A percentile compares a stretch with the other conserved stretches of the same genome.
phyloP scores from a whole-genome alignment of 2,888 invertebrate species.

The Drosophila basisetae region DNA sequence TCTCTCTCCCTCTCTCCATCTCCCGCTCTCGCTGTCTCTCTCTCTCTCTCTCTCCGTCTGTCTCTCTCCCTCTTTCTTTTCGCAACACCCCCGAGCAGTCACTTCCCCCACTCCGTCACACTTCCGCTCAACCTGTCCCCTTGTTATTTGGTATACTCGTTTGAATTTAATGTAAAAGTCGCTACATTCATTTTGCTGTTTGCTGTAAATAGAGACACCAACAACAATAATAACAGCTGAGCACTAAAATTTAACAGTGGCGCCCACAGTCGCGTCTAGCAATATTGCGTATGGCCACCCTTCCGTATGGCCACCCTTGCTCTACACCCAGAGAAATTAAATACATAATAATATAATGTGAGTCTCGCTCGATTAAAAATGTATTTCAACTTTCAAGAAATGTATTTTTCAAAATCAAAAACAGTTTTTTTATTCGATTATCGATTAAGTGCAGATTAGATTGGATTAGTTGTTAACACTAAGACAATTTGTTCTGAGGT shows the following conservation, averaged over 20 bases:
- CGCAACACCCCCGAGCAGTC: background rate
- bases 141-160: slow-evolving; percentile 32
- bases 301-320: slow-evolving; percentile 27
- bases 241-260: slow-evolving; percentile 58
- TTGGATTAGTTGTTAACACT: background rate
- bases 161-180: slow-evolving; percentile 66
- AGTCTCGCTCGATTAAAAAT: background rate
- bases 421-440: background rate
- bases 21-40: background rate
- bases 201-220: slow-evolving; percentile 28
- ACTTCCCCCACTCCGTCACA: background rate
- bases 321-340: background rate
- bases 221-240: slow-evolving; percentile 35
- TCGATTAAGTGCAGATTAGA: background rate
- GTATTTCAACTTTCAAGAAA: background rate
- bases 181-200: slow-evolving; percentile 47
- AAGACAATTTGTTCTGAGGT: background rate
- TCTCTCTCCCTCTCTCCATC: background rate
- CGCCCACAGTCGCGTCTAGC: slow-evolving; percentile 49
- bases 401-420: background rate
- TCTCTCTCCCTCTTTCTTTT: background rate
- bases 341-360: background rate
- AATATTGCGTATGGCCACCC: slow-evolving; percentile 38
- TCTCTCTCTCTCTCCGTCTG: background rate
- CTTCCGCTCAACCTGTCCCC: slow-evolving; percentile 24